phyloP scores from a whole-genome alignment of 2,113 vertebrate species.

The Eulemur macaco region DNA sequence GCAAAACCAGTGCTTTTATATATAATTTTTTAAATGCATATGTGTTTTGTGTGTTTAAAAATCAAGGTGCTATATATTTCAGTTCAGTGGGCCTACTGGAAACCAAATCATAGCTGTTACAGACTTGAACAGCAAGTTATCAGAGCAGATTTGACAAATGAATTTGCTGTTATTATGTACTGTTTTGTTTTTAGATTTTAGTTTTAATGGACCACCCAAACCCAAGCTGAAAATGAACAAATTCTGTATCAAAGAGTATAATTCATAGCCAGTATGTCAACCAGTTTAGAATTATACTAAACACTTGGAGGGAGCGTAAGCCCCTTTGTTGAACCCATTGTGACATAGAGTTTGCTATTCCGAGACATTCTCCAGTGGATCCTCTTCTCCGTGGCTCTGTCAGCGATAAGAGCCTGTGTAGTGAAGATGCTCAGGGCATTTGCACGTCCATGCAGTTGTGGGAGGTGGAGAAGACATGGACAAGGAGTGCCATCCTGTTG shows the following conservation, averaged over 20 bases:
- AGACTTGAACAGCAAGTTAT: slow-evolving; percentile 22
- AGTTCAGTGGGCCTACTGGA: slow-evolving; percentile 58
- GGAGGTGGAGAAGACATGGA: background rate
- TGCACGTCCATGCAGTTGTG: background rate
- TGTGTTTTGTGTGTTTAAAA: slow-evolving; percentile 76
- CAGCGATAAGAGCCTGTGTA: background rate
- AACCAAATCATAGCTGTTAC: slow-evolving; percentile 60
- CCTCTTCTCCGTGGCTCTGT: background rate
- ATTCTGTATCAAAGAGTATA: background rate
- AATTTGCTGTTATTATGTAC: slow-evolving; percentile 19
- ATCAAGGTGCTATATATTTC: slow-evolving; percentile 81
- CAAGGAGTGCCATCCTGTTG: background rate
- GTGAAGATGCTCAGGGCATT: background rate
- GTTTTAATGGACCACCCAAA: slow-evolving; percentile 26
- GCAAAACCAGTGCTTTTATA: slow-evolving; percentile 63
- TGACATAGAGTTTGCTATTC: background rate
- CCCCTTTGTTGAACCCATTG: background rate
- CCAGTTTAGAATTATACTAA: background rate
- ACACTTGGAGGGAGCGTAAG: background rate
- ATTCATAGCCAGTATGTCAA: background rate
- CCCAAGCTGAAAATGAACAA: slow-evolving; percentile 38
- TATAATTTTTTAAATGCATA: slow-evolving; percentile 7
- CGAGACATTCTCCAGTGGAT: background rate
- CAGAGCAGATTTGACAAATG: slow-evolving; percentile 56
- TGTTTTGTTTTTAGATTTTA: slow-evolving; percentile 42